Conservation (phyloP, 2,888 invertebrate genomes). For the Tetragonula carbonaria region DNA sequence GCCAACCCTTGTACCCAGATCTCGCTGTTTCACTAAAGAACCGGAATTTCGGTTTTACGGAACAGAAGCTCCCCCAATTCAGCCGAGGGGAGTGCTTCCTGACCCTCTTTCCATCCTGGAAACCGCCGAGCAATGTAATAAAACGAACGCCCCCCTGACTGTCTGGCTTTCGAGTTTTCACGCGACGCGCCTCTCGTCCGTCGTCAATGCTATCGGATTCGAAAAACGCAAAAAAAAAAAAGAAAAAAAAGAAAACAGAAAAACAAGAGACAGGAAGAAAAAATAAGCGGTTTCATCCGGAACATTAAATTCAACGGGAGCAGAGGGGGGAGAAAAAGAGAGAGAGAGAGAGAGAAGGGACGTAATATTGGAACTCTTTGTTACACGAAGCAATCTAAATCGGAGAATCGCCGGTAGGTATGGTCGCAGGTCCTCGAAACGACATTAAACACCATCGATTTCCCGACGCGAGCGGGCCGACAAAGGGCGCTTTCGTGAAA, state of each 20-base stretch:
- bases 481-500: background rate
- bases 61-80: background rate
- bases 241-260: too few species aligned
- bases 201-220: background rate
- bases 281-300: background rate
- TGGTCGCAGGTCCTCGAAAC: background rate
- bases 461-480: conserved; percentile 13
- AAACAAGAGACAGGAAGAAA: too few species aligned
- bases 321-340: background rate
- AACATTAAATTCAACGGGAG: background rate
- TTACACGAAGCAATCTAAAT: background rate
- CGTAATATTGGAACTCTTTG: background rate
- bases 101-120: background rate
- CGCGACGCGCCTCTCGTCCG: background rate
- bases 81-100: background rate
- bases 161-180: background rate
- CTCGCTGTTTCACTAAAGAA: background rate
- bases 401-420: background rate
- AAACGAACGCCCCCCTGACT: background rate
- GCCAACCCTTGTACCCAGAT: background rate
- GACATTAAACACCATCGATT: conserved; percentile 14
- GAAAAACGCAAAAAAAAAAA: too few species aligned
- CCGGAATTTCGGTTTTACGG: conserved; percentile 12
- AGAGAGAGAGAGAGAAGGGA: background rate
- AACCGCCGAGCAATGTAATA: too few species aligned